Conservation (phyloP, 2,113 vertebrate species). For the Eurystomus gularis region DNA sequence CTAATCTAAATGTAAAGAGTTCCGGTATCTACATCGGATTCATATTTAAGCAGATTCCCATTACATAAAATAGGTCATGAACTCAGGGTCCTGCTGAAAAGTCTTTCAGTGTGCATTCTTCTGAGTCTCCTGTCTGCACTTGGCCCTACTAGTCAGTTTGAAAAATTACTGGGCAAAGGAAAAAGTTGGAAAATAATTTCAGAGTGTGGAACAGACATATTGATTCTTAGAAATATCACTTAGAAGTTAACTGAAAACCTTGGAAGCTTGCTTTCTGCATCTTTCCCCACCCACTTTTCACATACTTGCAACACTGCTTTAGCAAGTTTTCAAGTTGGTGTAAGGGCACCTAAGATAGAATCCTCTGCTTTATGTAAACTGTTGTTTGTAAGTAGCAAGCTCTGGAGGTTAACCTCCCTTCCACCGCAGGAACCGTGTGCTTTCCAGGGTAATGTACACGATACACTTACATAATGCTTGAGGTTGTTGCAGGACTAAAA, state of each 20-base stretch:
- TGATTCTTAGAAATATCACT: background rate
- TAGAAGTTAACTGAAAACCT: constrained; percentile 4
- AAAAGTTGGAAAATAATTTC: background rate
- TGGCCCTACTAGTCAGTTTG: background rate
- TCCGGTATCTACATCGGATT: background rate
- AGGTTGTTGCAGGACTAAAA: background rate
- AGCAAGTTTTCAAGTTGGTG: background rate
- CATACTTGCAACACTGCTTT: background rate
- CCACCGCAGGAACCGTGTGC: background rate
- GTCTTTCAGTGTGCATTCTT: background rate
- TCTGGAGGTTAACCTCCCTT: background rate
- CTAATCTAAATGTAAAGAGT: background rate
- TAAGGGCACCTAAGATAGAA: background rate
- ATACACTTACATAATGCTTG: background rate
- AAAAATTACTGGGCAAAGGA: constrained; percentile 5
- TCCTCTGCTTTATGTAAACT: background rate
- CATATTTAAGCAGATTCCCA: background rate
- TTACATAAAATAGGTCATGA: background rate
- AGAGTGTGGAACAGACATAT: background rate
- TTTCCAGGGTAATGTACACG: background rate
- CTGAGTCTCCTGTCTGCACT: background rate
- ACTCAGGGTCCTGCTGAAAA: background rate
- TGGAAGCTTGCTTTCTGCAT: background rate
- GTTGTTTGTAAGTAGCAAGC: background rate
- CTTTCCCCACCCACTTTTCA: background rate